Conservation (phyloP, 2,797 vertebrate genomes). For the Melanogrammus aeglefinus region DNA sequence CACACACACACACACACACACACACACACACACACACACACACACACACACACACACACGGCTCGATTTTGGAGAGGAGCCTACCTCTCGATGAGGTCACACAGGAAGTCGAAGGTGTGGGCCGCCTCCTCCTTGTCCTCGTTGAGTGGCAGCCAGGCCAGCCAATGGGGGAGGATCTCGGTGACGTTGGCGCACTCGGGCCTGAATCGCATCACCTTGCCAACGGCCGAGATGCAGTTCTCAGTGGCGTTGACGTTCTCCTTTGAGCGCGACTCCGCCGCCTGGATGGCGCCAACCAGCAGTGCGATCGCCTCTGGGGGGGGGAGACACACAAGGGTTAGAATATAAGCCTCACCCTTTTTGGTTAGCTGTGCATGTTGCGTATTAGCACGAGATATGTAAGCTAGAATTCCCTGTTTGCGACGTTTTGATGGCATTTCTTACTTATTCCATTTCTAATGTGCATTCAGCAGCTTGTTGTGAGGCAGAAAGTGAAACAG, state of each 20-base stretch:
- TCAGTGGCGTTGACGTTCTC: slow-evolving; percentile 98
- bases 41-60: background rate
- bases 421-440: too few species aligned
- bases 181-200: slow-evolving; percentile 91
- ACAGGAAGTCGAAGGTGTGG: slow-evolving; percentile 93
- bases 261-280: slow-evolving; percentile 88
- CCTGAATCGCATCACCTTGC: slow-evolving; percentile 93
- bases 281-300: slow-evolving; percentile 92
- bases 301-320: slow-evolving; percentile 88
- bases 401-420: too few species aligned
- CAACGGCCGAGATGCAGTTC: slow-evolving; percentile 98
- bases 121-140: slow-evolving; percentile 99
- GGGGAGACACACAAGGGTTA: background rate
- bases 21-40: background rate
- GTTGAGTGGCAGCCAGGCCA: slow-evolving; percentile 97
- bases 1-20: too few species aligned
- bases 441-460: too few species aligned
- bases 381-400: too few species aligned
- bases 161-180: slow-evolving; percentile 94
- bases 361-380: too few species aligned
- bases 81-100: slow-evolving; percentile 96
- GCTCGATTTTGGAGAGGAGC: background rate
- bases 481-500: too few species aligned
- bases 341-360: too few species aligned
- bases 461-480: too few species aligned